Evolutionary conservation across 2,797 vertebrate species (phyloP).

Genomic region (Sparus aurata): DNA sequence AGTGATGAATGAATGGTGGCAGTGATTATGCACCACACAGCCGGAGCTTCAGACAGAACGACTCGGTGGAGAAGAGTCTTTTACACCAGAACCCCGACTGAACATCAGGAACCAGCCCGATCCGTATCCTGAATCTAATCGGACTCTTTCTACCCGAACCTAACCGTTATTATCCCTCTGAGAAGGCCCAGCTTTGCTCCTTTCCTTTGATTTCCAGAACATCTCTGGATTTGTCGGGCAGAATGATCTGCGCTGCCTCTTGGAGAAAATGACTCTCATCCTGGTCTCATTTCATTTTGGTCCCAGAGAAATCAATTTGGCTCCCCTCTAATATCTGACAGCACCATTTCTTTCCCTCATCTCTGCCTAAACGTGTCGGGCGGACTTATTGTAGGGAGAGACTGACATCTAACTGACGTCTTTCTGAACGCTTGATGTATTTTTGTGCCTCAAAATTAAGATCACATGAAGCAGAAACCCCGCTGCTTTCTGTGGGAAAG

Average conservation of each 20-base stretch:
- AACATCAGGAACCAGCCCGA: background rate
- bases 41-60: constrained; percentile 52
- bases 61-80: constrained; percentile 21
- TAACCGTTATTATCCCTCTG: background rate
- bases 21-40: constrained; percentile 49
- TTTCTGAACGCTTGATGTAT: background rate
- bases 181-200: background rate
- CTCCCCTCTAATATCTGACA: constrained; percentile 18
- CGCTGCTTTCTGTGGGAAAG: background rate
- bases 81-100: background rate
- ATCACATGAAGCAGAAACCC: background rate
- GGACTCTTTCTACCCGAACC: background rate
- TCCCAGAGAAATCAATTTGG: constrained; percentile 50
- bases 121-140: background rate
- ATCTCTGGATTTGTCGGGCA: constrained; percentile 23
- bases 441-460: background rate
- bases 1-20: constrained; percentile 58
- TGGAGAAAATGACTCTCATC: constrained; percentile 37
- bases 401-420: constrained; percentile 3
- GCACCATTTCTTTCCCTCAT: constrained; percentile 8
- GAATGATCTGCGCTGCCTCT: constrained; percentile 16
- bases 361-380: constrained; percentile 23
- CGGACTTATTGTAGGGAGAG: constrained; percentile 1
- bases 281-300: constrained; percentile 36
- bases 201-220: constrained; percentile 5